Conservation (phyloP, 2,797 vertebrate species). For the Sebastolobus alascanus region DNA sequence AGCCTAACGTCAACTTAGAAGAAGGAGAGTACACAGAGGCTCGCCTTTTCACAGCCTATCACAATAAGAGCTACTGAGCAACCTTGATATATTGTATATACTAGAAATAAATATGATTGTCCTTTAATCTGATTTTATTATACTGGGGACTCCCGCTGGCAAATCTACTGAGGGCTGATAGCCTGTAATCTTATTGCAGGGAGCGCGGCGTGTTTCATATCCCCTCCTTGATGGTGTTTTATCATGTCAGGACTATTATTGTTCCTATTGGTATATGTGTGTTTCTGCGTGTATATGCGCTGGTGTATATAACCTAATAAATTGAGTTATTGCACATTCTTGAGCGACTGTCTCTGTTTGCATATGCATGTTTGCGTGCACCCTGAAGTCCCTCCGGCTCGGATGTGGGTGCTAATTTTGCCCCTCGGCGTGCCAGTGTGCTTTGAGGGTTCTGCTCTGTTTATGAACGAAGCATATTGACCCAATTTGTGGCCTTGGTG, state of each 20-base stretch:
- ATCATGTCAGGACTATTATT: slow-evolving; percentile 85
- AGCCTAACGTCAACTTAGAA: slow-evolving; percentile 93
- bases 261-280: slow-evolving; percentile 82
- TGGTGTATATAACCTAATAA: slow-evolving; percentile 79
- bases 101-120: slow-evolving; percentile 98
- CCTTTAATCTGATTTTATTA: slow-evolving; percentile 99
- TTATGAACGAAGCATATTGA: slow-evolving; percentile 98
- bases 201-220: slow-evolving; percentile 85
- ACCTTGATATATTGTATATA: slow-evolving; percentile 93
- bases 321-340: slow-evolving; percentile 77
- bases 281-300: slow-evolving; percentile 80
- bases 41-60: slow-evolving; percentile 80
- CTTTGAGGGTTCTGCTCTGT: slow-evolving; percentile 90
- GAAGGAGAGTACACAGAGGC: slow-evolving; percentile 84
- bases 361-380: slow-evolving; percentile 68
- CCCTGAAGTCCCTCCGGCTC: slow-evolving; percentile 83
- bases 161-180: slow-evolving; percentile 91
- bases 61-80: slow-evolving; percentile 82
- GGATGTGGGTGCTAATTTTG: slow-evolving; percentile 93
- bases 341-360: slow-evolving; percentile 65
- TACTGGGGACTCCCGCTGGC: slow-evolving; percentile 95
- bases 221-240: slow-evolving; percentile 82
- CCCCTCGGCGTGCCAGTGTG: slow-evolving; percentile 87
- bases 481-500: slow-evolving; percentile 95
- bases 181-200: slow-evolving; percentile 94